Evolutionary conservation across 2,797 vertebrate species (phyloP).

Genomic region (Benthosema pterotum): DNA sequence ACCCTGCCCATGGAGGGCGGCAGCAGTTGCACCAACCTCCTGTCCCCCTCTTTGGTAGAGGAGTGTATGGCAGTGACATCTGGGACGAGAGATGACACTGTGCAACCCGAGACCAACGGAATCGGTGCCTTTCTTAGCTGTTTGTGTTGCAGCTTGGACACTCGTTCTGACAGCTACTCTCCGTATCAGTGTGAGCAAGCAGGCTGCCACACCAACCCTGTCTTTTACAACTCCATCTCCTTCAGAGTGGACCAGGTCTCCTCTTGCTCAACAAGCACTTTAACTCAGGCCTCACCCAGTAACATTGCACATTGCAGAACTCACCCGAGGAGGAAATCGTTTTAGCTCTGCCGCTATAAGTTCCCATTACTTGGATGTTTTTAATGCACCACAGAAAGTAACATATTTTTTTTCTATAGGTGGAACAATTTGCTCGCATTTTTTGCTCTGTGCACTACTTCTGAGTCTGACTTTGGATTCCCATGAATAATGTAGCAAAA

Average conservation of each 20-base stretch:
- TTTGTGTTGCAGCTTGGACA: slow-evolving; percentile 72
- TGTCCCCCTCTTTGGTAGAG: slow-evolving; percentile 71
- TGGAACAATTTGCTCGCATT: slow-evolving; percentile 20
- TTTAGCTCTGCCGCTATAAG: slow-evolving; percentile 62
- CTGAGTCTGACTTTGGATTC: no score
- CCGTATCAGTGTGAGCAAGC: slow-evolving; percentile 62
- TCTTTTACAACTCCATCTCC: slow-evolving; percentile 86
- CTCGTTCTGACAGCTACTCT: slow-evolving; percentile 29
- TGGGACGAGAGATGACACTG: neutral
- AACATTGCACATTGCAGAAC: slow-evolving; percentile 63
- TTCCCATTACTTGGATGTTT: slow-evolving; percentile 11
- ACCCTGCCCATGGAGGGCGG: slow-evolving; percentile 77
- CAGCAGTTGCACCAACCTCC: slow-evolving; percentile 79
- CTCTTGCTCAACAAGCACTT: slow-evolving; percentile 73
- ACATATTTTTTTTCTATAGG: slow-evolving; percentile 7
- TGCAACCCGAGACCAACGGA: slow-evolving; percentile 35
- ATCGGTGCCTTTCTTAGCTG: slow-evolving; percentile 76
- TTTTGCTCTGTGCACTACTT: slow-evolving; percentile 7
- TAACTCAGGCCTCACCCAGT: slow-evolving; percentile 73
- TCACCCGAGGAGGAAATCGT: slow-evolving; percentile 79
- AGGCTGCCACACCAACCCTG: slow-evolving; percentile 80
- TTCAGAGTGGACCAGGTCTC: slow-evolving; percentile 78
- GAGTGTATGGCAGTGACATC: slow-evolving; percentile 50
- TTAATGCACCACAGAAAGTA: slow-evolving; percentile 7
- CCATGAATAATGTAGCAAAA: no score